A percentile compares a stretch with the other conserved stretches of the same genome.
These are phyloP conservation scores for Cepaea nemoralis DNA, from an alignment of 1,140 invertebrate genomes.

Conservation along the genomic window DNA sequence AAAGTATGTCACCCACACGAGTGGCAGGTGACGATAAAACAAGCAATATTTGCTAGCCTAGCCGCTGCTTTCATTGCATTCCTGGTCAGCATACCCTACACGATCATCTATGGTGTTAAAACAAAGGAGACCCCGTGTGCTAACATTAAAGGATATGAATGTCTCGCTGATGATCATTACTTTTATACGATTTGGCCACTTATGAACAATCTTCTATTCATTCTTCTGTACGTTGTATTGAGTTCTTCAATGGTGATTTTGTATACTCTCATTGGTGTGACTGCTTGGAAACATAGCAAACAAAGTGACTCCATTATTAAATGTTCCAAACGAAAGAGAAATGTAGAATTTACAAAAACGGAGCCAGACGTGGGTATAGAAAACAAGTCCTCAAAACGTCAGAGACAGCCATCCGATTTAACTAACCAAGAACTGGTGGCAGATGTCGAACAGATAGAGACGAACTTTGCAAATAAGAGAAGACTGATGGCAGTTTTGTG, in stretches of 20 bases:
- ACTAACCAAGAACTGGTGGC: no score
- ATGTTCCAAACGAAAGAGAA: no score
- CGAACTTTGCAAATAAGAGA: no score
- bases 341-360: no score
- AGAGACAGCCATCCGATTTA: no score
- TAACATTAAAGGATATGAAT: constrained; percentile 10
- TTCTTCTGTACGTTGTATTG: background rate
- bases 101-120: background rate
- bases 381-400: no score
- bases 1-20: constrained; percentile 24
- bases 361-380: no score
- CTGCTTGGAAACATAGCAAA: no score
- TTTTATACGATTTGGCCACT: constrained; percentile 24
- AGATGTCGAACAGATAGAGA: no score
- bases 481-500: no score
- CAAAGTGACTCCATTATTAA: background rate
- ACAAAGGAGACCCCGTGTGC: background rate
- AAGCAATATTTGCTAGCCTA: background rate
- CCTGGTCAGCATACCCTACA: constrained; percentile 23
- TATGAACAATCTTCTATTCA: constrained; percentile 1
- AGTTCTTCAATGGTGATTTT: background rate
- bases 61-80: background rate
- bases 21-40: background rate
- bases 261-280: constrained; percentile 1
- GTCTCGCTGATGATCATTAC: background rate